Evolutionary conservation across 2,888 invertebrate species (phyloP).

Genomic region (Chaetoderma sp.): DNA sequence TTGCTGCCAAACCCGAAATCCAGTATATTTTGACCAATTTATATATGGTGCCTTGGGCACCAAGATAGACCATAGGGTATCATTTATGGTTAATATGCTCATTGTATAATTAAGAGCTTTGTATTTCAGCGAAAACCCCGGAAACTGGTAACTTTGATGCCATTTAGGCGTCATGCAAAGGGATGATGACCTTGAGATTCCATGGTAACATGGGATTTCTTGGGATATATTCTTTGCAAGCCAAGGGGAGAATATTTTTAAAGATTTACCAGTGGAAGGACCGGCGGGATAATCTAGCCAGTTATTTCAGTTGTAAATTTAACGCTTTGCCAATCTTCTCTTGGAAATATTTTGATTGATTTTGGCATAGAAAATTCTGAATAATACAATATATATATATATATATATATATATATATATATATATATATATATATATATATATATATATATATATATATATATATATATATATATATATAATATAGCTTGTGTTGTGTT

Average conservation of each 20-base stretch:
- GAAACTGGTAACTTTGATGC: background rate
- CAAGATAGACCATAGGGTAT: no score
- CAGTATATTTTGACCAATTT: no score
- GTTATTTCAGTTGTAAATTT: no score
- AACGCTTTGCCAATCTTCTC: background rate
- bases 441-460: slow-evolving; percentile 1
- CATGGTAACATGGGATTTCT: background rate
- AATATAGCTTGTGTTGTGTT: no score
- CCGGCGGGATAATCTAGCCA: background rate
- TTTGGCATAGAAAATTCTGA: background rate
- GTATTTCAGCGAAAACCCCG: background rate
- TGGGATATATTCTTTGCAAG: background rate
- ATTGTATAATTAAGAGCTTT: no score
- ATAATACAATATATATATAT: no score
- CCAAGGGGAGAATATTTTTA: no score
- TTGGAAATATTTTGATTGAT: background rate
- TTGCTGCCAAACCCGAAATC: background rate
- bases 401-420: slow-evolving; percentile 1
- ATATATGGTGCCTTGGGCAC: no score
- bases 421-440: slow-evolving; percentile 1
- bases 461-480: no score
- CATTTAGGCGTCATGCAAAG: no score
- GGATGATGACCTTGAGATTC: background rate
- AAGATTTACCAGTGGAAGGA: no score
- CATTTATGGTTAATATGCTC: no score